Base-by-base conservation (phyloP, 1,140 invertebrate species). In the Wiebesia pumilae region DNA sequence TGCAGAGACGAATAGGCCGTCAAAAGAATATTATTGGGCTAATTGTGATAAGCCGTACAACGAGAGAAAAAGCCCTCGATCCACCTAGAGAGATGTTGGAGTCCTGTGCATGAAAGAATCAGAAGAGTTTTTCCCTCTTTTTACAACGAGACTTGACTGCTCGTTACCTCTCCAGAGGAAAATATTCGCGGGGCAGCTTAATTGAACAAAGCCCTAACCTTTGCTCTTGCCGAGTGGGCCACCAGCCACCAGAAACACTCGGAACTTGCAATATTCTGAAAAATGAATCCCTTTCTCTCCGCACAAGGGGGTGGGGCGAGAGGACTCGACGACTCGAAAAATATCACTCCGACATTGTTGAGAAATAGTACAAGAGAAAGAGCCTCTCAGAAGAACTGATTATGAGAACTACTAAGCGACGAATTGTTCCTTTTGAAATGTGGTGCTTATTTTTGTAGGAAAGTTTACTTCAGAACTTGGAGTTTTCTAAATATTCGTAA, bases 201-300 rank as follows among this genome's bases (percentile, higher is more conserved):
- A 93, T 93, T 93, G 92, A 91, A 93, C 92, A 93, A 93, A 93
- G 92, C 92, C 90, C 91, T 90, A 82, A 88, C 91, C 89, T 91
- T 92, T 88, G 77, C 84, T 47, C 89, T 92, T 91, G 88, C 89
- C 87, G 80, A 89, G 88, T 69, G 33, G 90, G 89, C 89, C 90
- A 84, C 85, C 84, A 86, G 83, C 86, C n/a, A n/a, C n/a, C n/a
- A n/a, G 83, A 86, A 89, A 89, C 90, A 90, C 91, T 91, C 89
- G 87, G 88, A 89, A 88, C 89, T 92, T 88, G 90, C 92, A 92
- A 92, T 93, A 92, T 92, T 89, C 89, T 88, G 88, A 91, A 90
- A 91, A 91, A 91, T 90, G 90, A 91, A 92, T 92, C 91, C 89
- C 90, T 91, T 91, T 89, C 91, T 89, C 88, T 90, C 81, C 73